Percentiles rank a stretch among this genome's conserved stretches.
phyloP scores from a whole-genome alignment of 2,797 vertebrate species.

The Anabas testudineus region DNA sequence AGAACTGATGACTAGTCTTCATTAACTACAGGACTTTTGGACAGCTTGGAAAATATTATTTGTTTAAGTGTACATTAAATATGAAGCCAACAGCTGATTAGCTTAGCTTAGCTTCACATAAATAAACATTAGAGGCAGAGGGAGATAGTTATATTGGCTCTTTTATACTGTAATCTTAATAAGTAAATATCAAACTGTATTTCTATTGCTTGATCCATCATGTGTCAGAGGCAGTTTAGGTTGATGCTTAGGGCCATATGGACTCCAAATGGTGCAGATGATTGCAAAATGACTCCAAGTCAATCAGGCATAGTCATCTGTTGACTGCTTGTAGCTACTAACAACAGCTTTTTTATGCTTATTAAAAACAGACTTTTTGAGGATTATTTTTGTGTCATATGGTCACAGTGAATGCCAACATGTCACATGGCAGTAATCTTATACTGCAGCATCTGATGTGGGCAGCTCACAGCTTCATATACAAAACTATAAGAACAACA shows the following conservation, averaged over 20 bases:
- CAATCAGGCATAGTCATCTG: background rate
- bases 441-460: background rate
- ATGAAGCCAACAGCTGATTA: too few species aligned
- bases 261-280: background rate
- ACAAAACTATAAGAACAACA: background rate
- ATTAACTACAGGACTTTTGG: too few species aligned
- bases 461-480: background rate
- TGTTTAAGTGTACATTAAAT: too few species aligned
- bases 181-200: background rate
- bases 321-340: background rate
- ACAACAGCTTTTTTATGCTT: accelerated
- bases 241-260: background rate
- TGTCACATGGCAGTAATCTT: background rate
- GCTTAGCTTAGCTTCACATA: too few species aligned
- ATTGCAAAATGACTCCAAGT: background rate
- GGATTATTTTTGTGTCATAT: background rate
- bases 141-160: too few species aligned
- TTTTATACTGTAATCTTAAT: background rate
- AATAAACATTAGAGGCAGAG: too few species aligned
- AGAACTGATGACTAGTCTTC: too few species aligned
- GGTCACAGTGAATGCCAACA: background rate
- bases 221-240: background rate
- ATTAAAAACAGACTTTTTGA: background rate
- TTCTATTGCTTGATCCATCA: background rate
- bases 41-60: too few species aligned